Evolutionary conservation across 2,113 vertebrate species (phyloP).

Genomic region (Glareola pratincola): DNA sequence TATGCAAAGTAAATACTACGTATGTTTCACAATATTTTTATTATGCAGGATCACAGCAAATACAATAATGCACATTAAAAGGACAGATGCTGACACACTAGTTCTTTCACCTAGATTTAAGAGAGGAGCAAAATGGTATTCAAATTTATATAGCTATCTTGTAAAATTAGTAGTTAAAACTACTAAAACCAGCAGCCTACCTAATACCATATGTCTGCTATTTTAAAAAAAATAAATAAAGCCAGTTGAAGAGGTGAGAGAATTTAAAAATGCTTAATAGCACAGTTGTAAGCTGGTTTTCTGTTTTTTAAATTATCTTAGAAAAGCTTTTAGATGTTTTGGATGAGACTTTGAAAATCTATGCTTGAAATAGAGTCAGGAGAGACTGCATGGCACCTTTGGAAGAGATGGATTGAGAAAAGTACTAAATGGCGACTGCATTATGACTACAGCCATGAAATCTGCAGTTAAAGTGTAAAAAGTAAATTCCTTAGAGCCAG

Average conservation of each 20-base stretch:
- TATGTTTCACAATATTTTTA: not conserved
- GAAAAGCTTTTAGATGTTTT: not conserved
- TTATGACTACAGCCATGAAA: not conserved
- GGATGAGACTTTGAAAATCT: not conserved
- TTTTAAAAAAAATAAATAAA: not conserved
- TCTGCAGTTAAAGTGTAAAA: not conserved
- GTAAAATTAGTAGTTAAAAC: not conserved
- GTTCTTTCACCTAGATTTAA: not conserved
- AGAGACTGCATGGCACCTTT: not conserved
- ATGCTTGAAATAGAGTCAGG: not conserved
- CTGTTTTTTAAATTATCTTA: not conserved
- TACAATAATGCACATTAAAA: not conserved
- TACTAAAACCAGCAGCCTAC: not conserved
- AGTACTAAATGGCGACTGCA: not conserved
- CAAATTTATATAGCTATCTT: not conserved
- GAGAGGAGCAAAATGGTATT: not conserved
- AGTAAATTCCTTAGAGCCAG: not conserved
- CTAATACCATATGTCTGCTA: not conserved
- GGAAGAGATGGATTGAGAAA: not conserved
- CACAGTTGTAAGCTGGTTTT: not conserved
- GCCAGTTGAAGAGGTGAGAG: not conserved
- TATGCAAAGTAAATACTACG: not conserved
- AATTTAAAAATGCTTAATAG: not conserved
- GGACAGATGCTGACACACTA: not conserved
- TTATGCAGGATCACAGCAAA: constrained; percentile 1